Percentiles rank a stretch among this genome's conserved stretches.
Evolutionary conservation across 2,797 vertebrate genomes (phyloP).

Genomic region (Coilia nasus): DNA sequence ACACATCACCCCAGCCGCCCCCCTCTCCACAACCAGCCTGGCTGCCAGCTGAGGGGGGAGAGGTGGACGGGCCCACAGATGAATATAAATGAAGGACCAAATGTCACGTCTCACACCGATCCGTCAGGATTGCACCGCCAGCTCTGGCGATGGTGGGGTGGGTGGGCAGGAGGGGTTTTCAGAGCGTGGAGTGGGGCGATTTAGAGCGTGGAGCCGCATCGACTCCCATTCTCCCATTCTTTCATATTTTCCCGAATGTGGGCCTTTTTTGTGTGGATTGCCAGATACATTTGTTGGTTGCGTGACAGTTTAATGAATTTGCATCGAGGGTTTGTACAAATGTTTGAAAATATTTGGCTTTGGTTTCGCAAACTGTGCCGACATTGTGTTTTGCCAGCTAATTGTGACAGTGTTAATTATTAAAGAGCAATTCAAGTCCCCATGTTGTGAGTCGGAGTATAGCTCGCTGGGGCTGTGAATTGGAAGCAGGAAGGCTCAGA

Average conservation of each 20-base stretch:
- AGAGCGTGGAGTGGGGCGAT: constrained; percentile 9
- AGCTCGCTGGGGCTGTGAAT: constrained; percentile 53
- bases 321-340: constrained; percentile 17
- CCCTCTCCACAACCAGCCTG: neutral
- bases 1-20: too few species aligned
- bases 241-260: neutral
- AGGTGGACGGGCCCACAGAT: neutral
- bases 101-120: constrained; percentile 22
- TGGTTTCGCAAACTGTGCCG: constrained; percentile 16
- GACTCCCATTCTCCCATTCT: constrained; percentile 7
- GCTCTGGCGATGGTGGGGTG: neutral
- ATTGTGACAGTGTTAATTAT: constrained; percentile 78
- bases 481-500: constrained; percentile 33
- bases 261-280: neutral
- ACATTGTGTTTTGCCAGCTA: constrained; percentile 54
- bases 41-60: neutral
- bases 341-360: constrained; percentile 23
- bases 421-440: constrained; percentile 66
- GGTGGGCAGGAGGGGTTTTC: neutral
- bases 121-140: neutral
- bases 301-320: constrained; percentile 2
- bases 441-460: constrained; percentile 57
- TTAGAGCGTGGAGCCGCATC: neutral
- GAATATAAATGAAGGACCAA: constrained; percentile 26
- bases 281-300: constrained; percentile 5